Evolutionary conservation across 2,113 vertebrate species (phyloP).

Genomic region (Aythya baeri): DNA sequence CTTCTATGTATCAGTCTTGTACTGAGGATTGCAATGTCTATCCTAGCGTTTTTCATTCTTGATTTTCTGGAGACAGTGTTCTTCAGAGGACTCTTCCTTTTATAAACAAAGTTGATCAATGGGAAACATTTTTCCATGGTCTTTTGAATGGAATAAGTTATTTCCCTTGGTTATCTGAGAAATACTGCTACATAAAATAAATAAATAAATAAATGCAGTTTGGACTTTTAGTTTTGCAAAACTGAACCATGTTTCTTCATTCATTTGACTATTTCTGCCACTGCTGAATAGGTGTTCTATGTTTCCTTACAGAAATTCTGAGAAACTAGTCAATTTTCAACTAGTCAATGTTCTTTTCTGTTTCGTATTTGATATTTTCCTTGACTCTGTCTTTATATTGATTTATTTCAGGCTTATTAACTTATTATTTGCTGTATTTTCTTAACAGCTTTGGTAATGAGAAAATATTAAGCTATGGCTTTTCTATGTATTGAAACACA

Average conservation of each 20-base stretch:
- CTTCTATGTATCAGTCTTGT: rapidly evolving
- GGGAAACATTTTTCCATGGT: not conserved
- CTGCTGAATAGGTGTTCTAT: not conserved
- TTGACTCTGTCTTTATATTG: not conserved
- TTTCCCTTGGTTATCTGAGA: not conserved
- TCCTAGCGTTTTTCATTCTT: not conserved
- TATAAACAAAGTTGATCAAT: not conserved
- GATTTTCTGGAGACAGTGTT: not conserved
- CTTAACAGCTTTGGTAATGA: not conserved
- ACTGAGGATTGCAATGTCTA: not conserved
- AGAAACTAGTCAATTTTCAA: not conserved
- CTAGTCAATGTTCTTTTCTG: not conserved
- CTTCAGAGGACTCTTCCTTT: not conserved
- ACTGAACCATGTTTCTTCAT: not conserved
- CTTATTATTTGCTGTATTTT: not conserved
- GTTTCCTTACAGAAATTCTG: not conserved
- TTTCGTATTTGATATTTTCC: not conserved
- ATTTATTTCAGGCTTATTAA: not conserved
- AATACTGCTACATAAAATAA: not conserved
- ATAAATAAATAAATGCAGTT: not conserved
- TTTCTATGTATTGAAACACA: not conserved
- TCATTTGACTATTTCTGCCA: not conserved
- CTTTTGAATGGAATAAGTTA: not conserved
- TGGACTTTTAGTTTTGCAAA: not conserved
- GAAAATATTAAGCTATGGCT: not conserved